Evolutionary conservation across 2,888 invertebrate species (phyloP).

Genomic region (Drosophila buzzatii): DNA sequence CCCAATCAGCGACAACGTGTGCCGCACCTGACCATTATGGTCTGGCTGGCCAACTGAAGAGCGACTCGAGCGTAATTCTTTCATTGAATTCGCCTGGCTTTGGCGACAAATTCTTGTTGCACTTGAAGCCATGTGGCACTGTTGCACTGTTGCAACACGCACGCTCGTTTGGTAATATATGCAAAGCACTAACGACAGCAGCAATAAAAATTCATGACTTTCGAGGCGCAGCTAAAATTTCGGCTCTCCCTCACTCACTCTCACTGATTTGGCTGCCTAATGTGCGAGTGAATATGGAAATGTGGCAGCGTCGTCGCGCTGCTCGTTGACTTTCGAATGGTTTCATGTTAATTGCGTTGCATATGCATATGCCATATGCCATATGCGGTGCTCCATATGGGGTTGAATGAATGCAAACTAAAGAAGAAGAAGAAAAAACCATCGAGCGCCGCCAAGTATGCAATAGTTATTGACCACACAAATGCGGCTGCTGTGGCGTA

Average conservation of each 20-base stretch:
- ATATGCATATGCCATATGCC: conserved; percentile 49
- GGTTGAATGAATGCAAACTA: neutral
- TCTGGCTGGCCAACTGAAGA: neutral
- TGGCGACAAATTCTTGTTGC: conserved; percentile 36
- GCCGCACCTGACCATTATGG: conserved; percentile 18
- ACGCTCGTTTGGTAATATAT: conserved; percentile 60
- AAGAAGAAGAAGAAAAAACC: neutral
- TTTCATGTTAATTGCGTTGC: conserved; percentile 64
- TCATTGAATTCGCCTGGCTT: conserved; percentile 36
- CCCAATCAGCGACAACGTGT: conserved; percentile 34
- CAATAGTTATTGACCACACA: conserved; percentile 73
- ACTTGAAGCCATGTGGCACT: conserved; percentile 13
- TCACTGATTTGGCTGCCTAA: conserved; percentile 42
- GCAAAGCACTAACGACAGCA: conserved; percentile 76
- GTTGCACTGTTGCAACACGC: conserved; percentile 2
- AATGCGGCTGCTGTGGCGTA: conserved; percentile 38
- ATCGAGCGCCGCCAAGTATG: conserved; percentile 56
- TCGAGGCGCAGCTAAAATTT: conserved; percentile 39
- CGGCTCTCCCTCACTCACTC: neutral
- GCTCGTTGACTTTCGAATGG: conserved; percentile 49
- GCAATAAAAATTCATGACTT: conserved; percentile 79
- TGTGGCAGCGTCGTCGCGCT: conserved; percentile 17
- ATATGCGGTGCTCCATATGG: conserved; percentile 43
- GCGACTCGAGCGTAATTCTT: conserved; percentile 23
- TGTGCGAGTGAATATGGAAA: conserved; percentile 68